Base-by-base conservation (phyloP, 2,797 vertebrate species). In the Merluccius polli region DNA sequence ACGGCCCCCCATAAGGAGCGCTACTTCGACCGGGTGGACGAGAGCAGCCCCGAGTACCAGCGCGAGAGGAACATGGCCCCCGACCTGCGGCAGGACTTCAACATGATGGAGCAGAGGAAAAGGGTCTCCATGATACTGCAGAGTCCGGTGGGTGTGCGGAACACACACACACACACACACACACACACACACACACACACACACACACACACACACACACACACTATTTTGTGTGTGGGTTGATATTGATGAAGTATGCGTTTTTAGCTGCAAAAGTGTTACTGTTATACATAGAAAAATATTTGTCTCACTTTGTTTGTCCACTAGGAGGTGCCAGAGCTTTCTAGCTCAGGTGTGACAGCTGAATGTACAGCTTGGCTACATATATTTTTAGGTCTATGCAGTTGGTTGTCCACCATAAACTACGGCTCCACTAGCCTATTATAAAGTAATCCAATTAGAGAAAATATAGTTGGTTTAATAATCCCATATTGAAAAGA, bases 91-190 rank as follows among this genome's bases (percentile, higher is more conserved):
- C 98, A 99, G 90, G 98, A 99, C 91, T 99, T 99, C 88, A 99
- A 99, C 85, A 99, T 99, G 97, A 99, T 99, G 98, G 98, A 99
- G 83, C 98, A 99, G 82, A 96, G 95, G 85, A 99, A 99, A 90
- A 94, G 98, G 80, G 98, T 99, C 30, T 99, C 98, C 84, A 98
- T 99, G 97, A 99, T 99, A 72, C 95, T 99, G 71, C 98, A 99
- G 80, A 99, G 98, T 76, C 98, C 98, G 8, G 98, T 99, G 89
- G 95, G 95, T 88, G 41, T n/a, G 4, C 1, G n/a, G 1, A n/a
- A 12, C 24, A 12, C 24, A 13, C 59, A n/a, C 59, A 59, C 44
- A 5, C 15, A 7, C 44, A 52, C 44, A 52, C 16, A 2, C 44
- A 52, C 18, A 21, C 1, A 16, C 48, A 63, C n/a, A 0, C 52